Evolutionary conservation across 2,797 vertebrate species (phyloP).

Genomic region (Clarias platycephalus): DNA sequence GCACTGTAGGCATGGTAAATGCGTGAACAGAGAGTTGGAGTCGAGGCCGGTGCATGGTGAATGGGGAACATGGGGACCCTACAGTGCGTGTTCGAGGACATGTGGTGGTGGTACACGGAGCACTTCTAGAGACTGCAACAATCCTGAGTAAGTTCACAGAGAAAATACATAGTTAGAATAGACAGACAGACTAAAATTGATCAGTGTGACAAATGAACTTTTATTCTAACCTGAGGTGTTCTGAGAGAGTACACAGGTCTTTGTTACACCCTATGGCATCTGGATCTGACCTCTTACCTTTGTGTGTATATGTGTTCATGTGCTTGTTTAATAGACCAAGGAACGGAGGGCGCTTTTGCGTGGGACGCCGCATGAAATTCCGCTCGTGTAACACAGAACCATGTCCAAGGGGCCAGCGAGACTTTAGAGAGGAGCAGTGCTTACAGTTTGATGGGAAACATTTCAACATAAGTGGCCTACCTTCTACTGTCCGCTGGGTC

Average conservation of each 20-base stretch:
- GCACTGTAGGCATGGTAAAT: conserved; percentile 92
- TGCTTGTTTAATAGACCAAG: conserved; percentile 76
- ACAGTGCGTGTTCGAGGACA: conserved; percentile 88
- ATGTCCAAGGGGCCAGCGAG: conserved; percentile 85
- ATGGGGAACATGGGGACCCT: conserved; percentile 93
- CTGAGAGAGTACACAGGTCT: neutral
- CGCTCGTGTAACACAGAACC: conserved; percentile 94
- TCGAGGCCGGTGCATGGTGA: conserved; percentile 85
- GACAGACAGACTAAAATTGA: neutral
- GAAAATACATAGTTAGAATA: neutral
- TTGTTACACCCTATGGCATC: neutral
- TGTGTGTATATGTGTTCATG: neutral
- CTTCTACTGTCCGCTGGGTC: conserved; percentile 89
- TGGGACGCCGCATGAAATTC: conserved; percentile 97
- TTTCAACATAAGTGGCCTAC: conserved; percentile 94
- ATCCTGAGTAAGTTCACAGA: conserved; percentile 85
- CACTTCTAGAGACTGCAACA: conserved; percentile 86
- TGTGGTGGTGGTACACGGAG: conserved; percentile 95
- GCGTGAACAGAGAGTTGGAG: conserved; percentile 89
- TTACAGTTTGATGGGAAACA: conserved; percentile 93
- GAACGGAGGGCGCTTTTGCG: conserved; percentile 91
- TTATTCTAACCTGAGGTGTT: neutral
- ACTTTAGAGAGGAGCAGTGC: conserved; percentile 94
- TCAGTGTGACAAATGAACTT: neutral
- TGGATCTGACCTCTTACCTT: neutral